Conservation (phyloP, 2,113 vertebrate genomes). For the Porphyrio hochstetteri region DNA sequence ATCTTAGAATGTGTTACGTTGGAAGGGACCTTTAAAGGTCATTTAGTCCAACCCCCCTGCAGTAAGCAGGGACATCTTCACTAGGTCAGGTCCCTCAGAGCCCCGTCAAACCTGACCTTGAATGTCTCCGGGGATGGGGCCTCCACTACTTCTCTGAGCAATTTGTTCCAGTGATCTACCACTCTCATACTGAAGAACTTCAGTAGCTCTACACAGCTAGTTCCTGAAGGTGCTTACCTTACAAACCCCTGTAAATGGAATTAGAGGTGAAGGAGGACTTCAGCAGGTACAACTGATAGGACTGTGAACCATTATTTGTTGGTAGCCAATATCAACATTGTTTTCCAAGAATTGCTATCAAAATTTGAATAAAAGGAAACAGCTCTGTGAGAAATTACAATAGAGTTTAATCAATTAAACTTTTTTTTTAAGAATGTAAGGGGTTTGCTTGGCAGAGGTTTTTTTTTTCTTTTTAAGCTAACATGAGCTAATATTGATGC, state of each 20-base stretch:
- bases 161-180: no score
- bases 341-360: not conserved
- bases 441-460: fast-evolving
- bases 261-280: not conserved
- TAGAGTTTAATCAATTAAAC: not conserved
- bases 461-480: not conserved
- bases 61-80: no score
- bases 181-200: not conserved
- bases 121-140: no score
- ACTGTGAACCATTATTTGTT: not conserved
- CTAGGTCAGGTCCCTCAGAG: no score
- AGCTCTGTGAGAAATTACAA: not conserved
- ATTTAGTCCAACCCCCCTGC: no score
- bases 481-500: not conserved
- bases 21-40: no score
- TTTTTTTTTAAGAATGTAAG: not conserved
- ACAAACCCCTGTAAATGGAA: not conserved
- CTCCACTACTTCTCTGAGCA: no score
- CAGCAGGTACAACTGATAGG: not conserved
- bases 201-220: not conserved
- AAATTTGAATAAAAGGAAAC: not conserved
- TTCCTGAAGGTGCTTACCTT: not conserved
- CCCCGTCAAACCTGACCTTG: no score
- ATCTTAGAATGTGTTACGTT: no score
- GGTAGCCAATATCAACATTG: not conserved